Evolutionary conservation across 2,113 vertebrate genomes (phyloP), one percentile per base, ranked within the genome.

Genomic region (Emberiza fucata): DNA sequence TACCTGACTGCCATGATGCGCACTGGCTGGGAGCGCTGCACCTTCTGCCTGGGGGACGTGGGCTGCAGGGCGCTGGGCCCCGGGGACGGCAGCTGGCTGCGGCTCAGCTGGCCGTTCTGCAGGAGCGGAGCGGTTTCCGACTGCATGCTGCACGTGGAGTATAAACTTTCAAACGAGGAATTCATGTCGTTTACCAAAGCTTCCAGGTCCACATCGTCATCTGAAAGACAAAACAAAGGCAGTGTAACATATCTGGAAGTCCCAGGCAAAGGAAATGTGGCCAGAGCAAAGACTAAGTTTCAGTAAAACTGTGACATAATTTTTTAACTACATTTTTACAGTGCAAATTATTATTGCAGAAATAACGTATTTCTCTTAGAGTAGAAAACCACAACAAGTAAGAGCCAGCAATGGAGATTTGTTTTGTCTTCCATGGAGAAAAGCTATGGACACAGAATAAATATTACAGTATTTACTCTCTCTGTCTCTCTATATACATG

Each of bases 1-100:
- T 96, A 99, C 99, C 99, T 99, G 98, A 99, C 98, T 18, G 99
- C 98, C 31, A 98, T 98, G 96, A 99, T 99, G 97, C 99, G 99
- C 97, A 99, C 97, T 1, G 99, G 99, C 95, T 99, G 99, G 23
- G 99, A 99, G 47, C 99, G 98, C 16, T 98, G 97, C 81, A 99
- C 97, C 95, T 96, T 97, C 75, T 98, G 98, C 88, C 97, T 91
- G 0, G 98, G 98, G 1, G 98, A 98, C 9, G 42, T 81, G 35
- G 97, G 96, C 66, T 97, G 81, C 70, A 95, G 48, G 1, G 90
- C 8, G 33, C 79, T 96, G 12, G 96, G 24, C 16, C 94, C 95
- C 8, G 97, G 48, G 37, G 97, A 81, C 0, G 97, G 66, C 89
- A 96, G 40, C 88, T 96, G 95, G 88, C 97, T 91, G 51, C 98